Evolutionary conservation across 2,888 invertebrate species (phyloP).

Genomic region (Sicus ferrugineus): DNA sequence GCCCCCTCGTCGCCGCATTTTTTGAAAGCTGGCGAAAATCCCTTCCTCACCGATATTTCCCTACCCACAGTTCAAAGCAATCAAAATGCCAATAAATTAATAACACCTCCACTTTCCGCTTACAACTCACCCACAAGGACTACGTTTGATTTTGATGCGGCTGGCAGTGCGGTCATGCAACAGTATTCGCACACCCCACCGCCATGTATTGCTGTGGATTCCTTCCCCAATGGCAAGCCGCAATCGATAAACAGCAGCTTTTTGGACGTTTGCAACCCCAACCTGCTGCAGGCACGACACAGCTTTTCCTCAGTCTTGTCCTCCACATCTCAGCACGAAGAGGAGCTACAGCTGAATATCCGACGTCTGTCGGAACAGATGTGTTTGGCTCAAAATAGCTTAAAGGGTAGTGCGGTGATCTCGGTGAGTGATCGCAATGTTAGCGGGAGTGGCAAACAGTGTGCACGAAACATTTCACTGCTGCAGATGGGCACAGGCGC

Average conservation of each 20-base stretch:
- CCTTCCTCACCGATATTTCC: conserved; percentile 44
- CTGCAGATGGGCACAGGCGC: conserved; percentile 12
- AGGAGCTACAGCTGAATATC: conserved; percentile 61
- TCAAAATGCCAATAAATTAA: not conserved
- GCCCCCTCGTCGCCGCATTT: conserved; percentile 56
- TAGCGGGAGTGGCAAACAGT: conserved; percentile 33
- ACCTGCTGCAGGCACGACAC: conserved; percentile 57
- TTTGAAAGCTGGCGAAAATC: conserved; percentile 47
- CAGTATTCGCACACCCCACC: conserved; percentile 35
- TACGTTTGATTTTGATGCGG: not conserved
- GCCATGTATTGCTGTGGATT: conserved; percentile 35
- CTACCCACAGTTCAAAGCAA: conserved; percentile 31
- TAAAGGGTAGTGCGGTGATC: conserved; percentile 41
- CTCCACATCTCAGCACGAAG: conserved; percentile 46
- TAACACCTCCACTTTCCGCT: conserved; percentile 45
- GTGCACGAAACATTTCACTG: conserved; percentile 22
- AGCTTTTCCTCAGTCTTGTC: conserved; percentile 58
- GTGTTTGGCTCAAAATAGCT: conserved; percentile 41
- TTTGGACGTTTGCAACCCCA: conserved; percentile 53
- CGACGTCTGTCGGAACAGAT: conserved; percentile 62
- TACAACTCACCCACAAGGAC: conserved; percentile 29
- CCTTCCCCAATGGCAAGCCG: conserved; percentile 28
- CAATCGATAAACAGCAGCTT: conserved; percentile 44
- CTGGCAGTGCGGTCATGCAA: not conserved
- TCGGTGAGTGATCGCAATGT: conserved; percentile 45